Conservation (phyloP, 2,113 vertebrate species). For the Pyrgilauda ruficollis region DNA sequence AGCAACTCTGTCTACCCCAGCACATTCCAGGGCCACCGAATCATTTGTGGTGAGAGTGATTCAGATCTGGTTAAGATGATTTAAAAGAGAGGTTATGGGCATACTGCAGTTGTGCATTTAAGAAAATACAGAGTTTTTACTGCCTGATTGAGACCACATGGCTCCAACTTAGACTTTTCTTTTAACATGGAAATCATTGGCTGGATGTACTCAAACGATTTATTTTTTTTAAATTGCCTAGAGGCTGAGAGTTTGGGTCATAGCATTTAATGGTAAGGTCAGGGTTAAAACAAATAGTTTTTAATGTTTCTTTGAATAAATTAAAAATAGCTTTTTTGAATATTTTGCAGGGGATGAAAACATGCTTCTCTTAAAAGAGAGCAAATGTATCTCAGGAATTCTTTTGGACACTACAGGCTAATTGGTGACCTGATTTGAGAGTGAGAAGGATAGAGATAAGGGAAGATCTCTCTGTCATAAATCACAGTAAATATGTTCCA, state of each 20-base stretch:
- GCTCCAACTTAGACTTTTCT: conserved; percentile 68
- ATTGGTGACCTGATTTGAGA: not conserved
- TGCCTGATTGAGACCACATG: conserved; percentile 81
- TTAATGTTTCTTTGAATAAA: conserved; percentile 6
- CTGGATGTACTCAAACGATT: conserved; percentile 47
- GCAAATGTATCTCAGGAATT: not conserved
- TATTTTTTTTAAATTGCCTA: conserved; percentile 57
- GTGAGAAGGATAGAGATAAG: not conserved
- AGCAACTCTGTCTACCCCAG: conserved; percentile 67
- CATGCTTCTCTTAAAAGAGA: not conserved
- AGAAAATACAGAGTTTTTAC: conserved; percentile 74
- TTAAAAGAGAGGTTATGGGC: conserved; percentile 76
- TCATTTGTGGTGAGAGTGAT: conserved; percentile 76
- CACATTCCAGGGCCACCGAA: conserved; percentile 76
- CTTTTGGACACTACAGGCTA: not conserved
- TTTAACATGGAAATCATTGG: conserved; percentile 69
- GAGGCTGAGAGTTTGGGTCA: conserved; percentile 39
- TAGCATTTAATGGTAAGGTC: conserved; percentile 53
- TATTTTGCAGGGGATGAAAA: not conserved
- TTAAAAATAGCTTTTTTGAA: not conserved
- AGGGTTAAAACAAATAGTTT: conserved; percentile 46
- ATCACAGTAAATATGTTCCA: not conserved
- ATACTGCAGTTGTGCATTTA: conserved; percentile 74
- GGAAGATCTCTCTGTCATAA: not conserved
- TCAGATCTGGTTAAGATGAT: conserved; percentile 77